Conservation (phyloP, 1,140 invertebrate genomes). For the Drosophila ogumai region DNA sequence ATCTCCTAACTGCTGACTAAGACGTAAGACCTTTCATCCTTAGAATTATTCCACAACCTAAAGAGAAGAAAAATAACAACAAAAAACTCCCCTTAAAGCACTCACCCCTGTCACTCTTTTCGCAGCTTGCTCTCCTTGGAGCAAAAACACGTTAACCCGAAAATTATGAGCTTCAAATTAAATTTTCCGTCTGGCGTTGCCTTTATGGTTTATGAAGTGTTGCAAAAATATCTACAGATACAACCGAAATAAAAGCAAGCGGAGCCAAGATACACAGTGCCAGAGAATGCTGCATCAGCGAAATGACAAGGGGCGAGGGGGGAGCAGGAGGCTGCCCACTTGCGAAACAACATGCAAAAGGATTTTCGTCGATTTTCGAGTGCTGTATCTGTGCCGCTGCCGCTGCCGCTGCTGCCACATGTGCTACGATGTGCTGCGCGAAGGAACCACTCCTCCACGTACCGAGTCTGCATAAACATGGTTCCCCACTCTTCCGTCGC, state of each 20-base stretch:
- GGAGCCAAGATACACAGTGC: conserved; percentile 30
- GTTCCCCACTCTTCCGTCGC: conserved; percentile 9
- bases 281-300: conserved; percentile 60
- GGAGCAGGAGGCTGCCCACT: conserved; percentile 48
- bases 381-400: conserved; percentile 49
- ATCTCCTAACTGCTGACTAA: neutral
- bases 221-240: conserved; percentile 73
- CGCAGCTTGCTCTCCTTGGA: conserved; percentile 31
- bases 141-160: conserved; percentile 37
- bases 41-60: neutral
- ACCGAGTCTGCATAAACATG: conserved; percentile 42
- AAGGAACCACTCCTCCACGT: conserved; percentile 14
- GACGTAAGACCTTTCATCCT: neutral
- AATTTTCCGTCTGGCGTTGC: conserved; percentile 66
- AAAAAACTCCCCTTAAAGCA: neutral
- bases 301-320: conserved; percentile 38
- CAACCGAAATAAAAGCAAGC: conserved; percentile 43
- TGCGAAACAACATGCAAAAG: conserved; percentile 78
- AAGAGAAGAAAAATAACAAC: neutral
- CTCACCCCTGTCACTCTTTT: conserved; percentile 12
- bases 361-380: conserved; percentile 82
- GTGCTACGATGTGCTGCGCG: conserved; percentile 39
- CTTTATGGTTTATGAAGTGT: conserved; percentile 82
- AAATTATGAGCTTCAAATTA: conserved; percentile 76
- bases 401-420: conserved; percentile 64